These are phyloP conservation scores for Porphyrio hochstetteri DNA, from an alignment of 2,113 vertebrate genomes.

Conservation along the genomic window DNA sequence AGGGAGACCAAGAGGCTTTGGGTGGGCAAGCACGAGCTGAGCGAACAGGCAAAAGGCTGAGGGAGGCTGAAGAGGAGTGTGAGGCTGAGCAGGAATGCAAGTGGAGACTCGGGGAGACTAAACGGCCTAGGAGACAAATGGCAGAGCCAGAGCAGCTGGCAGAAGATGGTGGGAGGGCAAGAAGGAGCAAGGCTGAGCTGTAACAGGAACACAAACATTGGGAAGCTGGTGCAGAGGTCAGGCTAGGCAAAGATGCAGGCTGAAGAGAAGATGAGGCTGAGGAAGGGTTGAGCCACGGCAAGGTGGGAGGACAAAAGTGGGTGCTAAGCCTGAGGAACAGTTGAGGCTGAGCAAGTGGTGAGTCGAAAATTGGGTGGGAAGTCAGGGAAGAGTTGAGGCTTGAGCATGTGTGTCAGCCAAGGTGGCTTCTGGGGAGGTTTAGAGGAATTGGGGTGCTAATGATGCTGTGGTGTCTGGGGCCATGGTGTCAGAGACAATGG, in stretches of 20 bases:
- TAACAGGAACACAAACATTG: neutral
- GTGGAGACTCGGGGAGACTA: neutral
- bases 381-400: no score
- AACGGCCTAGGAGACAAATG: neutral
- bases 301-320: no score
- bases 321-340: no score
- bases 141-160: neutral
- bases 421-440: neutral
- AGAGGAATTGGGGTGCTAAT: neutral
- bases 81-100: neutral
- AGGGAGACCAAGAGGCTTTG: neutral
- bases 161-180: neutral
- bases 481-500: fast-evolving
- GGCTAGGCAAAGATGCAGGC: neutral
- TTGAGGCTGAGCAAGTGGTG: no score
- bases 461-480: neutral
- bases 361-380: no score
- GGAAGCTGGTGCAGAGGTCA: neutral
- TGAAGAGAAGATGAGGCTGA: neutral
- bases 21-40: fast-evolving
- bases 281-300: neutral
- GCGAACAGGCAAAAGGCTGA: neutral
- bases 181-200: neutral
- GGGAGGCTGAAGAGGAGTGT: neutral
- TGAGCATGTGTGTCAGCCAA: neutral